Percentiles rank a stretch among this genome's conserved stretches.
phyloP scores from a whole-genome alignment of 2,113 vertebrate genomes.

The Lepus europaeus region DNA sequence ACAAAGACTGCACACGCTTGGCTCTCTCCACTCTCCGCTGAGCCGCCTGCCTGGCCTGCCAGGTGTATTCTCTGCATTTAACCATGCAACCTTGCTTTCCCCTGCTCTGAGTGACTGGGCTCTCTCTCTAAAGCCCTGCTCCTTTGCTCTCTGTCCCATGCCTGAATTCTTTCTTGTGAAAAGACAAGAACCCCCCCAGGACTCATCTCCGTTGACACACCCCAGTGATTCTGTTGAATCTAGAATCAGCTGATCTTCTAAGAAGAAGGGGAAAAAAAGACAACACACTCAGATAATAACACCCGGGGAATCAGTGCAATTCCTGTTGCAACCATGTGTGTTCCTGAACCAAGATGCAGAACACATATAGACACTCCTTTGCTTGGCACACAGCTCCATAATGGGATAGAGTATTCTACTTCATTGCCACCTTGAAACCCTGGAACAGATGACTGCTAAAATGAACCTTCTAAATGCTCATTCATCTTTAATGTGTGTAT shows the following conservation, averaged over 20 bases:
- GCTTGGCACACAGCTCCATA: not conserved
- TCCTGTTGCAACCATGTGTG: not conserved
- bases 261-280: not conserved
- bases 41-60: no score
- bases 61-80: no score
- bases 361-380: not conserved
- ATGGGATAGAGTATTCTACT: not conserved
- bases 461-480: conserved; percentile 56
- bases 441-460: conserved; percentile 3
- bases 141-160: no score
- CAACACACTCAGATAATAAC: not conserved
- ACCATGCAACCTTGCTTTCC: no score
- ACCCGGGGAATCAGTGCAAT: not conserved
- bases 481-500: conserved; percentile 58
- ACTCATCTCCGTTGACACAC: no score
- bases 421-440: not conserved
- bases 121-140: no score
- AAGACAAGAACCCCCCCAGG: no score
- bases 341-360: conserved; percentile 23
- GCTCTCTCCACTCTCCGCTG: no score
- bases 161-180: no score
- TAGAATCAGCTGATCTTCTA: not conserved
- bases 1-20: no score
- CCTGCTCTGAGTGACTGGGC: no score
- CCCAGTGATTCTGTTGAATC: not conserved